Evolutionary conservation across 2,888 invertebrate species (phyloP).

Genomic region (Drosophila diplacantha): DNA sequence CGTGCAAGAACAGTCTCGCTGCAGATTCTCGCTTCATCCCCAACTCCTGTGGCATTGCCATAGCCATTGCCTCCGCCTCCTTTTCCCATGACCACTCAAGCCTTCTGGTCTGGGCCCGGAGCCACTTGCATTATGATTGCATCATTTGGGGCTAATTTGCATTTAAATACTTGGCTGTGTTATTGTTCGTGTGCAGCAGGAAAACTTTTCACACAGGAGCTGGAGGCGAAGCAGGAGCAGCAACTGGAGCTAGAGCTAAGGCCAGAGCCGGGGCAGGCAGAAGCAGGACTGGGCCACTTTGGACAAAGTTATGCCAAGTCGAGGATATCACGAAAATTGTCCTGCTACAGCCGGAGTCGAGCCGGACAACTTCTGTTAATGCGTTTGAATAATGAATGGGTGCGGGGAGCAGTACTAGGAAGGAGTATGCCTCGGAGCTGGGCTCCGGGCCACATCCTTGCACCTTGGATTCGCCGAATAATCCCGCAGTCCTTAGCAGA

Average conservation of each 20-base stretch:
- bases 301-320: conserved; percentile 67
- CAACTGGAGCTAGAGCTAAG: conserved; percentile 3
- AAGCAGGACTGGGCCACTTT: conserved; percentile 31
- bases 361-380: conserved; percentile 60
- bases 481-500: conserved; percentile 47
- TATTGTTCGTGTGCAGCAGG: conserved; percentile 66
- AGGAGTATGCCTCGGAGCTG: background rate
- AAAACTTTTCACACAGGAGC: conserved; percentile 43
- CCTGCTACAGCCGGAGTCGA: conserved; percentile 44
- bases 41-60: background rate
- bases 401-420: conserved; percentile 13
- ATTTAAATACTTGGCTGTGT: conserved; percentile 70
- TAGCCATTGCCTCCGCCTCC: conserved; percentile 1
- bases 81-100: conserved; percentile 12
- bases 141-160: conserved; percentile 73
- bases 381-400: conserved; percentile 69
- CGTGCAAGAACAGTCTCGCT: conserved; percentile 8
- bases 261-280: conserved; percentile 1
- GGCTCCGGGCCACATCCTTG: conserved; percentile 7
- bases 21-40: conserved; percentile 7
- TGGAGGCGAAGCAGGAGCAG: conserved; percentile 7
- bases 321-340: conserved; percentile 65
- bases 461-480: conserved; percentile 50
- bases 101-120: conserved; percentile 37
- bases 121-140: conserved; percentile 70